Evolutionary conservation across 2,113 vertebrate species (phyloP).

Genomic region (Rhadina sibilatrix): DNA sequence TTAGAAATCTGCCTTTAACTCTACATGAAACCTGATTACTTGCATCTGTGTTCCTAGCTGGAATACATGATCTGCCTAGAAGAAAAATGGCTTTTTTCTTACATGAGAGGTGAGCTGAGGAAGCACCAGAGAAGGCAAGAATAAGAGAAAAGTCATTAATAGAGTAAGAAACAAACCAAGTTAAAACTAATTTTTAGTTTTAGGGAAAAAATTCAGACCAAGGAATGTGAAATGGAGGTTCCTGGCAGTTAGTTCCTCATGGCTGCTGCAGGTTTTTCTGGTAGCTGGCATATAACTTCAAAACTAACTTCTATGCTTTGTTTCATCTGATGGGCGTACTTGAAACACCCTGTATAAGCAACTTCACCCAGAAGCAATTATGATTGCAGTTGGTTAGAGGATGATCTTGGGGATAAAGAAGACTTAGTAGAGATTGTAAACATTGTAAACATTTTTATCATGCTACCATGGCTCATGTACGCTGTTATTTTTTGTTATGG

Average conservation of each 20-base stretch:
- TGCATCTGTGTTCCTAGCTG: neutral
- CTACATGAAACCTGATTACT: neutral
- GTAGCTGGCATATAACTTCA: neutral
- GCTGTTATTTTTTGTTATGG: neutral
- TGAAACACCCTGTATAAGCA: neutral
- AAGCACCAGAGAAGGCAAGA: neutral
- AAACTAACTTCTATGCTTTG: neutral
- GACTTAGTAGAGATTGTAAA: neutral
- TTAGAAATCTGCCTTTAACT: neutral
- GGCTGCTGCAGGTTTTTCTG: neutral
- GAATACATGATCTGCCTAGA: neutral
- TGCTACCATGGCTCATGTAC: accelerated
- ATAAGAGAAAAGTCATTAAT: neutral
- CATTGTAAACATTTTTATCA: neutral
- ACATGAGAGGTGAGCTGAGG: neutral
- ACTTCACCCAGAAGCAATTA: neutral
- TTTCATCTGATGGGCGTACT: neutral
- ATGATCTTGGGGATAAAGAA: neutral
- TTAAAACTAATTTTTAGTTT: neutral
- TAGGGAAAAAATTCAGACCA: neutral
- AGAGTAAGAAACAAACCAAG: neutral
- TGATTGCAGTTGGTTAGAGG: neutral
- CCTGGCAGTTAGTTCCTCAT: neutral
- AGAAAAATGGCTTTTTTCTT: neutral
- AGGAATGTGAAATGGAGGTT: neutral